These are phyloP conservation scores for Limnothrissa miodon DNA, from an alignment of 2,113 vertebrate species.

Conservation along the genomic window DNA sequence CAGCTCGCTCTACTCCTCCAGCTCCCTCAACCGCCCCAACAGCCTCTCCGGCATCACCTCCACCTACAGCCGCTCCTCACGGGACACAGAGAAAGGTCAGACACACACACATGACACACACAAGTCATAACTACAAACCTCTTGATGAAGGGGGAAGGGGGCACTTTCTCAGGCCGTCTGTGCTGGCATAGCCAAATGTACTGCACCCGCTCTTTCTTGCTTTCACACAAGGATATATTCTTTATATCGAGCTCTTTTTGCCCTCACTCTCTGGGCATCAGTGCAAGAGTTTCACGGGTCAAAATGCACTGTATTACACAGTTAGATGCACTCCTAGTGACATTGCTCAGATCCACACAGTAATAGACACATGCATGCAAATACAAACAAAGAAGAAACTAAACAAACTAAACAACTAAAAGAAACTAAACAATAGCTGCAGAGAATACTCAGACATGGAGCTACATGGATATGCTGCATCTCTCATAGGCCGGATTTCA, in stretches of 20 bases:
- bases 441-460: too few species aligned
- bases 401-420: too few species aligned
- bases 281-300: too few species aligned
- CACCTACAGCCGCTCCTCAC: slow-evolving; percentile 84
- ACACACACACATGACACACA: not conserved
- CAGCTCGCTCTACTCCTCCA: slow-evolving; percentile 78
- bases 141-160: too few species aligned
- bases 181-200: too few species aligned
- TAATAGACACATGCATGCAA: not conserved
- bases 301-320: too few species aligned
- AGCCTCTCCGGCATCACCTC: slow-evolving; percentile 90
- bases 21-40: slow-evolving; percentile 81
- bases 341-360: not conserved
- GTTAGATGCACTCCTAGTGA: not conserved
- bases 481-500: too few species aligned
- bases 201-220: not conserved
- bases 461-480: too few species aligned
- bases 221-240: not conserved
- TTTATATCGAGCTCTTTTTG: not conserved
- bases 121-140: too few species aligned
- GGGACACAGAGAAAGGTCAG: slow-evolving; percentile 90
- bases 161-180: not conserved
- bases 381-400: too few species aligned
- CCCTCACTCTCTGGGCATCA: too few species aligned
- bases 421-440: too few species aligned